Evolutionary conservation across 2,797 vertebrate species (phyloP).

Genomic region (Philypnodon macrostomus): DNA sequence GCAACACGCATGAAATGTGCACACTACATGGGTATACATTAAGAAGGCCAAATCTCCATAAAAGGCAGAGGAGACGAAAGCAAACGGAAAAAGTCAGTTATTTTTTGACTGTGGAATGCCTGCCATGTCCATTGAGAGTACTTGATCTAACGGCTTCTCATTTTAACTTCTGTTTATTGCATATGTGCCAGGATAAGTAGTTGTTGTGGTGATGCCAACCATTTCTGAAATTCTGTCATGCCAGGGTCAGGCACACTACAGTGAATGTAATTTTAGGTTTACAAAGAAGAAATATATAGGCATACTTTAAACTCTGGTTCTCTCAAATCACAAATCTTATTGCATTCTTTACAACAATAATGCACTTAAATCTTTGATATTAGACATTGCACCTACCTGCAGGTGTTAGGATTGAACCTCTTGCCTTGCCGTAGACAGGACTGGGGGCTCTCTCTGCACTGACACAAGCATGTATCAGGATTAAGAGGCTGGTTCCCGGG

Average conservation of each 20-base stretch:
- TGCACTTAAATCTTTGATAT: neutral
- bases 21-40: conserved; percentile 31
- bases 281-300: neutral
- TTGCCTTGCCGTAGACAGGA: conserved; percentile 75
- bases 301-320: neutral
- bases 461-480: conserved; percentile 73
- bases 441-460: conserved; percentile 72
- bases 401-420: conserved; percentile 69
- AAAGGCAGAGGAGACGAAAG: conserved; percentile 47
- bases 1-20: conserved; percentile 22
- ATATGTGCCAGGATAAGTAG: conserved; percentile 1
- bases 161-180: conserved; percentile 15
- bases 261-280: neutral
- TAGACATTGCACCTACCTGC: conserved; percentile 63
- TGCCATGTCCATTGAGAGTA: conserved; percentile 49
- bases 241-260: too few relatives aligned
- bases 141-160: conserved; percentile 1
- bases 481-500: conserved; percentile 72
- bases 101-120: conserved; percentile 46
- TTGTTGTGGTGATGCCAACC: neutral
- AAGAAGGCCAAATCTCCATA: conserved; percentile 54
- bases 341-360: too few relatives aligned
- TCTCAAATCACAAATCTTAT: neutral
- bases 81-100: conserved; percentile 11
- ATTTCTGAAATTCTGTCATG: neutral